Conservation (phyloP, 2,797 vertebrate species). For the Micropoecilia bifurca region DNA sequence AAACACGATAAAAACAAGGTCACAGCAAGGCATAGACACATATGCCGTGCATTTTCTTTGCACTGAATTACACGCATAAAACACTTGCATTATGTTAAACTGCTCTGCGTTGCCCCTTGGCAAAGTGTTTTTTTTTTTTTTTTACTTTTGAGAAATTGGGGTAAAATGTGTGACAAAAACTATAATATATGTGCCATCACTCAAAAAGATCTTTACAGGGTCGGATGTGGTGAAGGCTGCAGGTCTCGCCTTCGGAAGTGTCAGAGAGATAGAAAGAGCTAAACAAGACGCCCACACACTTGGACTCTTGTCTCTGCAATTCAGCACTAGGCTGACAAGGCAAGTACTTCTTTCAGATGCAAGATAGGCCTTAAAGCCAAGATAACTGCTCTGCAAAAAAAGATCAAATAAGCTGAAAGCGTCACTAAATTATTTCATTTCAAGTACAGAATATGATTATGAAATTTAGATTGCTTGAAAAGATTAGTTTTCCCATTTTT, state of each 20-base stretch:
- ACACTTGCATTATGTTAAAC: neutral
- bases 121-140: slow-evolving; percentile 35
- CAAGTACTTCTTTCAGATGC: slow-evolving; percentile 52
- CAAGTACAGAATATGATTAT: neutral
- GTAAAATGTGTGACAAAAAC: slow-evolving; percentile 46
- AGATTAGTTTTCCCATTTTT: neutral
- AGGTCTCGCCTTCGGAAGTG: slow-evolving; percentile 72
- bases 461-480: neutral
- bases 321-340: slow-evolving; percentile 63
- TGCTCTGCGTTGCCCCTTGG: neutral
- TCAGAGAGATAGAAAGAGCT: slow-evolving; percentile 44
- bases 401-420: slow-evolving; percentile 29
- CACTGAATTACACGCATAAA: neutral
- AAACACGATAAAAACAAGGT: slow-evolving; percentile 19
- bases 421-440: slow-evolving; percentile 27
- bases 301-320: slow-evolving; percentile 64
- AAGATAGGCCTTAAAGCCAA: slow-evolving; percentile 51
- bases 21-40: neutral
- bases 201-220: slow-evolving; percentile 61
- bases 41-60: slow-evolving; percentile 3
- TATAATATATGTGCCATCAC: slow-evolving; percentile 62
- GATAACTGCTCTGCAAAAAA: slow-evolving; percentile 21
- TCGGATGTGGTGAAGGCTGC: slow-evolving; percentile 76
- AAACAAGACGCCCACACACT: slow-evolving; percentile 73
- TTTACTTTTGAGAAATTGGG: slow-evolving; percentile 42